Evolutionary conservation across 2,113 vertebrate genomes (phyloP).

Genomic region (Psettodes erumei): DNA sequence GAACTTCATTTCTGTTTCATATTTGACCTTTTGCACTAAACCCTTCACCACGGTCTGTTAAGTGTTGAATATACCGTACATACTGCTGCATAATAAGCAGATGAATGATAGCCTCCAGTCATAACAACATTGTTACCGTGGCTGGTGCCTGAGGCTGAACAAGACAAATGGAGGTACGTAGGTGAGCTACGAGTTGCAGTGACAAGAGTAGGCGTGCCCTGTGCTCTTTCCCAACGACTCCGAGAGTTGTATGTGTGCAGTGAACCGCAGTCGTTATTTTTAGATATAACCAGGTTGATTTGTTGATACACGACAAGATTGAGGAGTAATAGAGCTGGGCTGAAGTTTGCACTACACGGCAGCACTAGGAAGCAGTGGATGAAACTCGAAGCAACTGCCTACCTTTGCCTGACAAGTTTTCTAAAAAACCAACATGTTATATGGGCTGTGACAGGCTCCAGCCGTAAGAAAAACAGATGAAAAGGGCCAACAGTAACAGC

Average conservation of each 20-base stretch:
- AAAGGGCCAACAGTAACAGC: neutral
- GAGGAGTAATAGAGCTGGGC: neutral
- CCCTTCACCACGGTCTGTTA: neutral
- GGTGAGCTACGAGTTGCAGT: neutral
- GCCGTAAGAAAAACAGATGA: neutral
- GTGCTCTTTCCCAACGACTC: neutral
- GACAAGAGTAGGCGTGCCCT: neutral
- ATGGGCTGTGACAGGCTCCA: neutral
- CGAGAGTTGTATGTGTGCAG: neutral
- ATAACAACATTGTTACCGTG: neutral
- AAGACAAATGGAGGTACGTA: slow-evolving; percentile 29
- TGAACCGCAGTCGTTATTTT: neutral
- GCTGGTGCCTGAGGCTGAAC: slow-evolving; percentile 21
- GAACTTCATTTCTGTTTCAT: neutral
- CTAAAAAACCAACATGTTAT: neutral
- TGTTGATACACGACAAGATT: neutral
- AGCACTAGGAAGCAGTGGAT: neutral
- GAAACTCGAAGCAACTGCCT: neutral
- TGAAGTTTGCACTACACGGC: neutral
- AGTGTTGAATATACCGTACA: neutral
- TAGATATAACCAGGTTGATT: neutral
- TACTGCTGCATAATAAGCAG: neutral
- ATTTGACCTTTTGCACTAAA: neutral
- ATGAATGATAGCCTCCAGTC: slow-evolving; percentile 12
- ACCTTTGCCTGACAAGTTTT: neutral